Evolutionary conservation across 2,797 vertebrate species (phyloP).

Genomic region (Silurus aristotelis): DNA sequence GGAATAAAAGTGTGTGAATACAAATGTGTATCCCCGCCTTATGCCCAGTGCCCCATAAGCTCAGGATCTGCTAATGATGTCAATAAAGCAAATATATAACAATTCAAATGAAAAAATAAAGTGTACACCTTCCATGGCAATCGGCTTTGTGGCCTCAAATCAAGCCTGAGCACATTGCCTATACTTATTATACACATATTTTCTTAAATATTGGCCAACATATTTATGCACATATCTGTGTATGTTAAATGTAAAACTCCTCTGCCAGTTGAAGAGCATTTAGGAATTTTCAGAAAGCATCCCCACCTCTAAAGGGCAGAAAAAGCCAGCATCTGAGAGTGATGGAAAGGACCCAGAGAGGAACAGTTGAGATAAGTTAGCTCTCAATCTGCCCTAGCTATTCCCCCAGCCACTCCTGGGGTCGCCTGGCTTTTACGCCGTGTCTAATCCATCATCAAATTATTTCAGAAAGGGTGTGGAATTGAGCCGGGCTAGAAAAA

Average conservation of each 20-base stretch:
- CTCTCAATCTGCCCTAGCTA: conserved; percentile 50
- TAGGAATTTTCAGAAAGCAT: background rate
- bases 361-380: conserved; percentile 45
- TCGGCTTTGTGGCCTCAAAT: too few species aligned
- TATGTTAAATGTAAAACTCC: background rate
- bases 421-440: conserved; percentile 43
- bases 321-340: conserved; percentile 17
- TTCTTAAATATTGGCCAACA: too few species aligned
- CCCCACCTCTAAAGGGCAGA: background rate
- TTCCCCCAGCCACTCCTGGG: conserved; percentile 39
- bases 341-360: conserved; percentile 48
- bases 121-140: background rate
- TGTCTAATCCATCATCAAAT: conserved; percentile 64
- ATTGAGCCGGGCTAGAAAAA: conserved; percentile 49
- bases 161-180: too few species aligned
- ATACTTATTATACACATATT: too few species aligned
- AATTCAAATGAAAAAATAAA: background rate
- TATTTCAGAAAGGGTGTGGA: conserved; percentile 53
- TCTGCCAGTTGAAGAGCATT: background rate
- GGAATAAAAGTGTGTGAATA: too few species aligned
- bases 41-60: background rate
- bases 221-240: too few species aligned
- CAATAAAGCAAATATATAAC: background rate
- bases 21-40: background rate
- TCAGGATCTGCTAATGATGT: background rate